Evolutionary conservation across 2,888 invertebrate species (phyloP).

Genomic region (Empis livida): DNA sequence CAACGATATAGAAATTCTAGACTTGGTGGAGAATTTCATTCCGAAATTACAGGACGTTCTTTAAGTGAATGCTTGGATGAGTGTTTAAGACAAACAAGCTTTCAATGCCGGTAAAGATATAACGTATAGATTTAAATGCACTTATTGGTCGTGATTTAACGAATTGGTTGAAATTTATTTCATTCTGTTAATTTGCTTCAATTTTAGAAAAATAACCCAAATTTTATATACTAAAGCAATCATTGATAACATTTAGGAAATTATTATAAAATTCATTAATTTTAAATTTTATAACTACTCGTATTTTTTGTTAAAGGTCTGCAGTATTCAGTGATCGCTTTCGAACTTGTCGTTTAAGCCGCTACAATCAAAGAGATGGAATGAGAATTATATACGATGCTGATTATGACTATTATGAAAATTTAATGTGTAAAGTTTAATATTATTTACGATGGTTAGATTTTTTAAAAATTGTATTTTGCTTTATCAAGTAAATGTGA

Average conservation of each 20-base stretch:
- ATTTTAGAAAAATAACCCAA: too few species aligned
- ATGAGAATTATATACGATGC: slow-evolving; percentile 82
- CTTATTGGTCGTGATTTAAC: too few species aligned
- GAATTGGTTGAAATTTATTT: too few species aligned
- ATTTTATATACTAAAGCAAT: too few species aligned
- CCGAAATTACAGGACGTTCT: slow-evolving; percentile 77
- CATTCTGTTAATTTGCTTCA: too few species aligned
- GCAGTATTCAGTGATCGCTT: slow-evolving; percentile 80
- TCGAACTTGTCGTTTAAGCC: slow-evolving; percentile 68
- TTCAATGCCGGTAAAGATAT: slow-evolving; percentile 50
- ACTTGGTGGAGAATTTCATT: slow-evolving; percentile 77
- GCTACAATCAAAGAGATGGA: slow-evolving; percentile 77
- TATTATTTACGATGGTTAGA: not conserved
- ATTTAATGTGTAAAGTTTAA: slow-evolving; percentile 72
- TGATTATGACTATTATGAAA: slow-evolving; percentile 87
- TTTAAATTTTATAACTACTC: too few species aligned
- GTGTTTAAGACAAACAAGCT: slow-evolving; percentile 76
- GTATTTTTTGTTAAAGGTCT: slow-evolving; percentile 40
- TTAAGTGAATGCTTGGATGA: slow-evolving; percentile 84
- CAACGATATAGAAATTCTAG: slow-evolving; percentile 68
- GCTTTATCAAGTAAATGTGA: slow-evolving; percentile 31
- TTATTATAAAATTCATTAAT: too few species aligned
- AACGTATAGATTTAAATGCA: not conserved
- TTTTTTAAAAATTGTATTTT: not conserved
- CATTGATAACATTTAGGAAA: too few species aligned